Conservation (phyloP, 2,888 invertebrate species). For the Oxytorus armatus region DNA sequence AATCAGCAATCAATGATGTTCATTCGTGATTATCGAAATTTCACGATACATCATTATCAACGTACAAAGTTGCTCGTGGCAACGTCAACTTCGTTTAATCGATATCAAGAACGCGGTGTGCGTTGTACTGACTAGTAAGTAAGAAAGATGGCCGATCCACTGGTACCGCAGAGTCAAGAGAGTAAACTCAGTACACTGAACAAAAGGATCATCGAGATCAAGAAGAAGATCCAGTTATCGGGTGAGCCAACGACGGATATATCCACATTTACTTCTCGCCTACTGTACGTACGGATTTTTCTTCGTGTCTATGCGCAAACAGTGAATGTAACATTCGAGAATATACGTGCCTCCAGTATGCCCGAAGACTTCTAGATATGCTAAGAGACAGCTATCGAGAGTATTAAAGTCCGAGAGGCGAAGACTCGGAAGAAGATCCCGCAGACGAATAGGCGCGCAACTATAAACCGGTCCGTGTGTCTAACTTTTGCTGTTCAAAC, state of each 20-base stretch:
- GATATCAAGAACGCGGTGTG: slow-evolving; percentile 66
- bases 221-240: slow-evolving; percentile 94
- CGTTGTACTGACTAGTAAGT: slow-evolving; percentile 25
- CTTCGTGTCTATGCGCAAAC: slow-evolving; percentile 8
- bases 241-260: slow-evolving; percentile 85
- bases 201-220: slow-evolving; percentile 92
- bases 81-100: slow-evolving; percentile 70
- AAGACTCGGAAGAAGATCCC: slow-evolving; percentile 54
- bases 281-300: slow-evolving; percentile 14
- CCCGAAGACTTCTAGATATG: too few relatives aligned
- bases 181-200: slow-evolving; percentile 87
- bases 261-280: slow-evolving; percentile 38
- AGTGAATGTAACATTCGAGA: slow-evolving; percentile 36
- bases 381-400: slow-evolving; percentile 58
- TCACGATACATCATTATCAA: background rate
- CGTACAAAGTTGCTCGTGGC: slow-evolving; percentile 43
- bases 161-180: slow-evolving; percentile 83
- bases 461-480: slow-evolving; percentile 51
- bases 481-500: slow-evolving; percentile 16
- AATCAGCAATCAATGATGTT: background rate
- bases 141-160: slow-evolving; percentile 77
- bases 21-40: background rate
- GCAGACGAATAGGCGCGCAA: slow-evolving; percentile 68
- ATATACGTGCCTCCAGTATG: slow-evolving; percentile 55
- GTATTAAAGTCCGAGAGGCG: slow-evolving; percentile 44